Conservation (phyloP, 1,140 invertebrate genomes). For the Megathymus violae region DNA sequence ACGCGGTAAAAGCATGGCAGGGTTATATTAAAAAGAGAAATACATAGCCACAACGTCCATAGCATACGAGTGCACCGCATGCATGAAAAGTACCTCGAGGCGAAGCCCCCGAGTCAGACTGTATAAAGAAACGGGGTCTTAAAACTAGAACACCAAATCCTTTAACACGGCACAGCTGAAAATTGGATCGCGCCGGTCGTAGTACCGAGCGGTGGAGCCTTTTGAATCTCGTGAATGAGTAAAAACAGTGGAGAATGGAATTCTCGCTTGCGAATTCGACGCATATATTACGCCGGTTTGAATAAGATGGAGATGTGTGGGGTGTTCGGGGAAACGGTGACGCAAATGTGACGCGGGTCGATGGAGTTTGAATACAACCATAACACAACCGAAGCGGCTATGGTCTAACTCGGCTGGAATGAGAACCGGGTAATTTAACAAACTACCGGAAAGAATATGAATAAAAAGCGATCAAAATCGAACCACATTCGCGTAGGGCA, state of each 20-base stretch:
- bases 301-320: not conserved
- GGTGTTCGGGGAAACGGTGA: not conserved
- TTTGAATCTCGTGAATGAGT: not conserved
- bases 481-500: too few species aligned
- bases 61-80: slow-evolving; percentile 1
- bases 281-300: not conserved
- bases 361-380: too few species aligned
- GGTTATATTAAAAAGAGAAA: not conserved
- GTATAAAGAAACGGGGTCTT: slow-evolving; percentile 19
- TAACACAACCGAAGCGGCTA: too few species aligned
- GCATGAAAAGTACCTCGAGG: slow-evolving; percentile 16
- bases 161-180: slow-evolving; percentile 12
- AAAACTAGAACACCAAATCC: slow-evolving; percentile 23
- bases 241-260: slow-evolving; percentile 7
- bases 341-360: too few species aligned
- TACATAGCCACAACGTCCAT: not conserved
- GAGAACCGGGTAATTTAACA: too few species aligned
- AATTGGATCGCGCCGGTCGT: slow-evolving; percentile 17
- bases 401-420: too few species aligned
- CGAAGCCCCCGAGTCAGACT: not conserved
- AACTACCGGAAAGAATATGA: too few species aligned
- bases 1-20: too few species aligned
- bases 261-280: not conserved
- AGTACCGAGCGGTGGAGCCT: not conserved
- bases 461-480: too few species aligned